phyloP scores from a whole-genome alignment of 2,888 invertebrate genomes.

The Adineta ricciae region DNA sequence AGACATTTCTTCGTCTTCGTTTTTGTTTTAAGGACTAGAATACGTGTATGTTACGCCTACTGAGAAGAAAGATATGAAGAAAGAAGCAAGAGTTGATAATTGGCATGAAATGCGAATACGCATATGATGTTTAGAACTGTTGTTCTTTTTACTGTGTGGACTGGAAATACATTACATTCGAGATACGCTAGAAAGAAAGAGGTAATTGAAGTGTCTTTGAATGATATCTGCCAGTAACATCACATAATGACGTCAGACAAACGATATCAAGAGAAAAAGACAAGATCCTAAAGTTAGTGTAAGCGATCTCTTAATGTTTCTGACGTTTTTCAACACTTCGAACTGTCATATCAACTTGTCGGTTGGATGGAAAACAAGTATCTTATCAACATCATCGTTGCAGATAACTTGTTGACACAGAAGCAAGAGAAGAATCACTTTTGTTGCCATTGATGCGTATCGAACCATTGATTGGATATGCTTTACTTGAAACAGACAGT shows the following conservation, averaged over 20 bases:
- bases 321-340: background rate
- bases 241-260: background rate
- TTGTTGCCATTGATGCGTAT: background rate
- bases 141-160: background rate
- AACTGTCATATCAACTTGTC: background rate
- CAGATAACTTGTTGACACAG: background rate
- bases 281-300: background rate
- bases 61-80: background rate
- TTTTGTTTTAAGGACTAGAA: background rate
- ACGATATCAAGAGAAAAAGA: background rate
- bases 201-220: background rate
- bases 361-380: background rate
- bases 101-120: background rate
- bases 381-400: background rate
- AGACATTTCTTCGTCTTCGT: background rate
- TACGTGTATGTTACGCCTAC: background rate
- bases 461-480: too few relatives aligned
- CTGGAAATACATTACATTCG: background rate
- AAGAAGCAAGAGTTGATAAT: background rate
- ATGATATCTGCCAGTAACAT: background rate
- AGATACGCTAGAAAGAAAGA: background rate
- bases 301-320: background rate
- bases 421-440: background rate
- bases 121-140: background rate
- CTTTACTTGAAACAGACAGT: too few relatives aligned